phyloP scores from a whole-genome alignment of 2,888 invertebrate species.

The Hipparchia semele region DNA sequence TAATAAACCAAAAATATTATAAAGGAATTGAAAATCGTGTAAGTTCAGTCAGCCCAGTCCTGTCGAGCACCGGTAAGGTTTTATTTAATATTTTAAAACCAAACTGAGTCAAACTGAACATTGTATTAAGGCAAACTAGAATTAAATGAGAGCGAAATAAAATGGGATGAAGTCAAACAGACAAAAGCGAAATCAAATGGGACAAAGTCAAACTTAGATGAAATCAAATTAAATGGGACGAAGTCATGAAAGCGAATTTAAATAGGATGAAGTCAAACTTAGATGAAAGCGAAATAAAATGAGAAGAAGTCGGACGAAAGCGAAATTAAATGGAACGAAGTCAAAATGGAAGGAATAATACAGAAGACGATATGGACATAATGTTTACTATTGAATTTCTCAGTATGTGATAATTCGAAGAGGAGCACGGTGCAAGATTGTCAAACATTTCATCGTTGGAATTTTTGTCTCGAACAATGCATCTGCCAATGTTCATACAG shows the following conservation, averaged over 20 bases:
- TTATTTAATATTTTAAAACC: constrained; percentile 41
- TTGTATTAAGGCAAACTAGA: constrained; percentile 34
- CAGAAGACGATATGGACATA: not conserved
- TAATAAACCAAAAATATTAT: constrained; percentile 12
- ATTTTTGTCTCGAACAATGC: not conserved
- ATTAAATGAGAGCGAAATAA: constrained; percentile 9
- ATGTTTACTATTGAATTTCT: not conserved
- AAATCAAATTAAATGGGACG: constrained; percentile 8
- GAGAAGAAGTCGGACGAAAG: not conserved
- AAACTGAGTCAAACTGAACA: constrained; percentile 60
- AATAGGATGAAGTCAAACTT: constrained; percentile 2
- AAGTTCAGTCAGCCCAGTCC: constrained; percentile 77
- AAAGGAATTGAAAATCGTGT: constrained; percentile 46
- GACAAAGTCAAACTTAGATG: not conserved
- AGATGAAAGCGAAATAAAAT: too few relatives aligned
- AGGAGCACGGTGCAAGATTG: not conserved
- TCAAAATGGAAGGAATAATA: not conserved
- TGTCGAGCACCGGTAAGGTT: constrained; percentile 68
- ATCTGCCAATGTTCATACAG: too few relatives aligned
- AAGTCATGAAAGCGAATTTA: constrained; percentile 13
- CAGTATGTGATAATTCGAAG: not conserved
- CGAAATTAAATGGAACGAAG: constrained; percentile 6
- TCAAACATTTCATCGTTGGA: not conserved
- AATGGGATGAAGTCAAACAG: constrained; percentile 3
- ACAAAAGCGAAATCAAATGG: too few relatives aligned